A percentile compares a stretch with the other conserved stretches of the same genome.
Evolutionary conservation across 1,140 invertebrate genomes (phyloP).

Genomic region (Leptinotarsa defecta): DNA sequence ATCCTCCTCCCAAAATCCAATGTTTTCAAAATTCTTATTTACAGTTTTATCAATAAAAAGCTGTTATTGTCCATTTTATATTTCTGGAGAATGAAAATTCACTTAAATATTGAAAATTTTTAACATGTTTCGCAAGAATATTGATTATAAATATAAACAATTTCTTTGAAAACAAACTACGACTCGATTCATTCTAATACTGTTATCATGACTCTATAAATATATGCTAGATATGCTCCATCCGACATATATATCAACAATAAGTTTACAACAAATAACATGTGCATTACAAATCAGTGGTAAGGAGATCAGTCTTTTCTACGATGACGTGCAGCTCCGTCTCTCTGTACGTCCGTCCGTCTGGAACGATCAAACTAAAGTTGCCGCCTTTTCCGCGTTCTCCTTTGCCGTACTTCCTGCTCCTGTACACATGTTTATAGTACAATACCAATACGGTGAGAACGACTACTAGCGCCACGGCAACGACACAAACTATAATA

Average conservation of each 20-base stretch:
- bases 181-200: too few species aligned
- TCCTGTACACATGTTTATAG: slow-evolving; percentile 46
- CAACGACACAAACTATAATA: slow-evolving; percentile 44
- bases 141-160: too few species aligned
- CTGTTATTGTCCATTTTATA: too few species aligned
- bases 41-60: too few species aligned
- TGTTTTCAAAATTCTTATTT: too few species aligned
- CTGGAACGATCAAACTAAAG: slow-evolving; percentile 72
- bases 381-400: slow-evolving; percentile 52
- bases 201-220: too few species aligned
- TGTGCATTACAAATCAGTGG: slow-evolving; percentile 70
- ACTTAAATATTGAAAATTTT: too few species aligned
- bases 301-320: slow-evolving; percentile 78
- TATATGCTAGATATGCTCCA: too few species aligned
- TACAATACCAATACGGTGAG: slow-evolving; percentile 34
- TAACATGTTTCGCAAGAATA: too few species aligned
- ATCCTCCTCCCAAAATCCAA: too few species aligned
- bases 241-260: not conserved
- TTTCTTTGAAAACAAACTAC: too few species aligned
- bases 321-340: slow-evolving; percentile 84
- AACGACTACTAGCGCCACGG: slow-evolving; percentile 43
- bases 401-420: slow-evolving; percentile 58
- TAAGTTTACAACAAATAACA: not conserved
- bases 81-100: too few species aligned
- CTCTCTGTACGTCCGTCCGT: slow-evolving; percentile 78